Evolutionary conservation across 64 coral and sea anemone species (phyloP).

Genomic region (Stylophora pistillata): DNA sequence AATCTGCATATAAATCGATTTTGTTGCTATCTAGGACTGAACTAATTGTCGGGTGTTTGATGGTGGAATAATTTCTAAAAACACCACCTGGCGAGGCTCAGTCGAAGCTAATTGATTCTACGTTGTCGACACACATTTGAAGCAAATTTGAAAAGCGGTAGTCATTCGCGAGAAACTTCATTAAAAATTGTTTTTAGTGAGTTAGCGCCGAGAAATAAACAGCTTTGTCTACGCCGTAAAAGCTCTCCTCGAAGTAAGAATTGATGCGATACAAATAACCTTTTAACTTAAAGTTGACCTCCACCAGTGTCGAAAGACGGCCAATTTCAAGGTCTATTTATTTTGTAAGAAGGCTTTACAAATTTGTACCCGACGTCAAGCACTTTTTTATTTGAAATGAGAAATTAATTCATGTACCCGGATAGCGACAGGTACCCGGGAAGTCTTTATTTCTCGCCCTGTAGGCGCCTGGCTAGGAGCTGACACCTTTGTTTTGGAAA

Average conservation of each 20-base stretch:
- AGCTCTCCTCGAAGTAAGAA: background rate
- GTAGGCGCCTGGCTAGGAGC: background rate
- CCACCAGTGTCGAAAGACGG: background rate
- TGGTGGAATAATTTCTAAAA: background rate
- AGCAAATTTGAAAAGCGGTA: conserved; percentile 2
- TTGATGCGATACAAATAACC: conserved; percentile 24
- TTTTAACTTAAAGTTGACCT: conserved; percentile 7
- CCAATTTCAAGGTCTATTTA: background rate
- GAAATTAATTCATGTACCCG: background rate
- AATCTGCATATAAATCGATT: conserved; percentile 16
- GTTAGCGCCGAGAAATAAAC: background rate
- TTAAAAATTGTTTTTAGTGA: conserved; percentile 1
- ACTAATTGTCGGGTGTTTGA: conserved; percentile 10
- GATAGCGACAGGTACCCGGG: background rate
- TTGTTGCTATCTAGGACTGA: conserved; percentile 11
- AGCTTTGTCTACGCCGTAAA: background rate
- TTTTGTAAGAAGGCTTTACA: background rate
- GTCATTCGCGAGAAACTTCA: background rate
- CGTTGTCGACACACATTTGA: background rate
- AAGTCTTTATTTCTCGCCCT: background rate
- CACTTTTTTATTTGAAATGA: background rate
- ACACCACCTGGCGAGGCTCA: conserved; percentile 6
- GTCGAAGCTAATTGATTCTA: conserved; percentile 7
- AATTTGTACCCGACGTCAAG: background rate
- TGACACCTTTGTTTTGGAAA: conserved; percentile 4